Evolutionary conservation across 2,888 invertebrate species (phyloP).

Genomic region (Dromius quadrimaculatus): DNA sequence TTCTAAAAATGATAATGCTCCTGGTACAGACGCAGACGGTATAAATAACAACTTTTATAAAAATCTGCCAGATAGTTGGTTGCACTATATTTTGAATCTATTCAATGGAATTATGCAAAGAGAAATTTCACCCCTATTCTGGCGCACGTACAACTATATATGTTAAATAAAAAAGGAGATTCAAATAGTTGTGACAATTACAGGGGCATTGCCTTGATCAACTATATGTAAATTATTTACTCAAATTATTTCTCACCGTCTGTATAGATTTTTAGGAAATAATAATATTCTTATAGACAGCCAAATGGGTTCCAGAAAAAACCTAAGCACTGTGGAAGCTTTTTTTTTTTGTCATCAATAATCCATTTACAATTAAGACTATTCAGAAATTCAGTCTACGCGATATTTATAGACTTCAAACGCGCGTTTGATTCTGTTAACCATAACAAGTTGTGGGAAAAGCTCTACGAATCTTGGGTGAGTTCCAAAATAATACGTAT

Average conservation of each 20-base stretch:
- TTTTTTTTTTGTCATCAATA: background rate
- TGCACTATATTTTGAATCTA: background rate
- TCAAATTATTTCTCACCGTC: background rate
- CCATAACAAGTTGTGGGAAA: too few relatives aligned
- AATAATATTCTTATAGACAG: background rate
- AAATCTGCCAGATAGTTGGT: background rate
- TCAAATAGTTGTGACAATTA: background rate
- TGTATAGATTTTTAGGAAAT: background rate
- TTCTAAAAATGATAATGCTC: background rate
- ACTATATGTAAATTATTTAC: too few relatives aligned
- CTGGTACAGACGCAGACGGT: background rate
- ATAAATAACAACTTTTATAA: background rate
- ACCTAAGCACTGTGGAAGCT: background rate
- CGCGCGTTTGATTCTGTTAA: too few relatives aligned
- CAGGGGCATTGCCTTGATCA: background rate
- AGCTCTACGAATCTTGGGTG: too few relatives aligned
- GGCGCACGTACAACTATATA: background rate
- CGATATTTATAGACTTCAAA: background rate
- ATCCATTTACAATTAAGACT: background rate
- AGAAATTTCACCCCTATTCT: background rate
- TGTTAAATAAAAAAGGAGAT: background rate
- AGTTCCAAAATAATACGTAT: too few relatives aligned
- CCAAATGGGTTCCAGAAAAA: background rate
- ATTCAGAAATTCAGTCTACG: background rate
- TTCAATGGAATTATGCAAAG: background rate